phyloP scores from a whole-genome alignment of 2,113 vertebrate genomes.

The Ammodytes marinus region DNA sequence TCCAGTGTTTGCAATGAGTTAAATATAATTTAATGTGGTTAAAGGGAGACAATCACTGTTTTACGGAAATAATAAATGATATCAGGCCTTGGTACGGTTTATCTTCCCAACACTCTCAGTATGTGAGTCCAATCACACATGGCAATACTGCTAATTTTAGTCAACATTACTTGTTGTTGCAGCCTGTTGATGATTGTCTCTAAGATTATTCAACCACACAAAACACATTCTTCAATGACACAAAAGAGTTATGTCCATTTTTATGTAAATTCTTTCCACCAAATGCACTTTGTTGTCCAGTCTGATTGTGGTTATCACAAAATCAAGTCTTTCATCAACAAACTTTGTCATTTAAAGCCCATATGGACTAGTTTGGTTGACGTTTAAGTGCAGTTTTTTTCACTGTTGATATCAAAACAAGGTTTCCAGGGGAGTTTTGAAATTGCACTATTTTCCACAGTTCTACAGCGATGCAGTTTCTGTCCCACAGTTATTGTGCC shows the following conservation, averaged over 20 bases:
- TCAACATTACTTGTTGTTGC: slow-evolving; percentile 12
- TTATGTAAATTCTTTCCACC: slow-evolving; percentile 20
- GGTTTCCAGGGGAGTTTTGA: slow-evolving; percentile 54
- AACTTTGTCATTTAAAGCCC: slow-evolving; percentile 9
- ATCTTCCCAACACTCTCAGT: slow-evolving; percentile 6
- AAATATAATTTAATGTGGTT: slow-evolving; percentile 76
- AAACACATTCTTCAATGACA: slow-evolving; percentile 17
- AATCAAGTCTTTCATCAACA: slow-evolving; percentile 41
- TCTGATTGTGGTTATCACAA: slow-evolving; percentile 26
- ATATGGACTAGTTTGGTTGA: slow-evolving; percentile 19
- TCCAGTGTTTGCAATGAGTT: slow-evolving; percentile 84
- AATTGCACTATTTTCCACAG: slow-evolving; percentile 68
- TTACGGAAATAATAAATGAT: slow-evolving; percentile 53
- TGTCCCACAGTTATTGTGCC: slow-evolving; percentile 19
- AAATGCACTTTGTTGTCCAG: slow-evolving; percentile 36
- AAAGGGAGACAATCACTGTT: slow-evolving; percentile 47
- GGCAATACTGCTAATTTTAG: slow-evolving; percentile 39
- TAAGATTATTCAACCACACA: slow-evolving; percentile 42
- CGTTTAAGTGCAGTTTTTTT: slow-evolving; percentile 60
- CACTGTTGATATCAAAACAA: slow-evolving; percentile 66
- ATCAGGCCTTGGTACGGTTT: slow-evolving; percentile 21
- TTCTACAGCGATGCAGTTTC: slow-evolving; percentile 56
- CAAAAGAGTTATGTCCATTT: slow-evolving; percentile 10
- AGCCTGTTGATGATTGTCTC: slow-evolving; percentile 36
- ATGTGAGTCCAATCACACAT: slow-evolving; percentile 11